Base-by-base conservation (phyloP, 2,888 invertebrate species). In the Aphidoletes aphidimyza region DNA sequence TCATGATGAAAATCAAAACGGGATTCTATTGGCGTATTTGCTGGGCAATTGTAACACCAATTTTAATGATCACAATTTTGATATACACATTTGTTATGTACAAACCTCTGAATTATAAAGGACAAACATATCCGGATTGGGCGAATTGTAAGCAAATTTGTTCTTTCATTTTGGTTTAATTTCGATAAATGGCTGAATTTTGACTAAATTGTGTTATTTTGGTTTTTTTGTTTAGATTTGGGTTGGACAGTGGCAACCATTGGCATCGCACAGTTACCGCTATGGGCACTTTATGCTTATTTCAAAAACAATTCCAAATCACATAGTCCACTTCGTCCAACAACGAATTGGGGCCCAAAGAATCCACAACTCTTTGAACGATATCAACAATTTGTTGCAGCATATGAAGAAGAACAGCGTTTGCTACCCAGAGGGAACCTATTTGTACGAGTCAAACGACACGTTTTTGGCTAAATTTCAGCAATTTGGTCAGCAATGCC, bases 21-120 rank as follows among this genome's bases (percentile, higher is more conserved):
- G 91, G 93, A 0, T 87, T 93, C 49, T 96, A 95, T 88, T 96
- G 96, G 96, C 92, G 95, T 85, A 86, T 94, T 47, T 95, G 95
- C 86, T 97, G 96, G 96, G 92, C 92, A 0, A 83, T 95, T 14
- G 89, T 95, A 78, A 95, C 95, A 0, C 96, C 96, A 0, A 87
- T 92, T 0, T 91, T 95, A 85, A 93, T 96, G 91, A 90, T 93
- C 3, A 88, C 92, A 0, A 95, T 96, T 84, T 92, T 96, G 87
- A 87, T 94, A 11, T 96, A 95, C 88, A 94, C 94, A 8, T 89
- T 95, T 49, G 88, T 90, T 0, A 92, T 92, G 0, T 92, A 93
- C 85, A 90, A 93, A 85, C 92, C 93, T 0, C 88, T 94, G 2
- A 90, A 89, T 0, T 95, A 95, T 87, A 94, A 93, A 69, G 89